Evolutionary conservation across 2,113 vertebrate genomes (phyloP).

Genomic region (Carollia perspicillata): DNA sequence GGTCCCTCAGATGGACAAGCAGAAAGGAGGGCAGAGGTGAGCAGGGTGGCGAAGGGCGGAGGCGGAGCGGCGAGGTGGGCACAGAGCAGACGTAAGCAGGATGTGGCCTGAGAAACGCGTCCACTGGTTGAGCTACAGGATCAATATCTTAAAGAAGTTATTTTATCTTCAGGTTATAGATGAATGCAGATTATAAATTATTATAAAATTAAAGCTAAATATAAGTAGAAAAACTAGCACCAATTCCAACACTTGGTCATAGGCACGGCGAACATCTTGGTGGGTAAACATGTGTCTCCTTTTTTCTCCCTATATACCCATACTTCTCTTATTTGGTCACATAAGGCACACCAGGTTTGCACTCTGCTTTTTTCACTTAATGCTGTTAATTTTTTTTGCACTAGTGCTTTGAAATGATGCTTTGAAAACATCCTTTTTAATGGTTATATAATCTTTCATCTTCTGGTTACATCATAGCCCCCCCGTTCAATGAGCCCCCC

Average conservation of each 20-base stretch:
- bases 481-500: not conserved
- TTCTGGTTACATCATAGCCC: not conserved
- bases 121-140: not conserved
- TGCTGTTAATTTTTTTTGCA: not conserved
- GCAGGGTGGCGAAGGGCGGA: rapidly evolving
- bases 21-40: not conserved
- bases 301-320: not conserved
- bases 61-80: no score
- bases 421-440: slow-evolving; percentile 24
- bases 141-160: not conserved
- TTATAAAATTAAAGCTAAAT: not conserved
- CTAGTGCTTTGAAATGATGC: not conserved
- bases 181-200: not conserved
- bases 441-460: not conserved
- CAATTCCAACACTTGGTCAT: not conserved
- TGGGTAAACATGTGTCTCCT: not conserved
- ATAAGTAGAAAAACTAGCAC: not conserved
- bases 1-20: not conserved
- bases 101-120: not conserved
- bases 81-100: not conserved
- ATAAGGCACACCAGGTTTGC: not conserved
- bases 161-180: not conserved
- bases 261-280: not conserved
- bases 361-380: not conserved
- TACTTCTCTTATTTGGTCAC: not conserved